phyloP scores from a whole-genome alignment of 2,113 vertebrate species.

The Hiodon tergisus region DNA sequence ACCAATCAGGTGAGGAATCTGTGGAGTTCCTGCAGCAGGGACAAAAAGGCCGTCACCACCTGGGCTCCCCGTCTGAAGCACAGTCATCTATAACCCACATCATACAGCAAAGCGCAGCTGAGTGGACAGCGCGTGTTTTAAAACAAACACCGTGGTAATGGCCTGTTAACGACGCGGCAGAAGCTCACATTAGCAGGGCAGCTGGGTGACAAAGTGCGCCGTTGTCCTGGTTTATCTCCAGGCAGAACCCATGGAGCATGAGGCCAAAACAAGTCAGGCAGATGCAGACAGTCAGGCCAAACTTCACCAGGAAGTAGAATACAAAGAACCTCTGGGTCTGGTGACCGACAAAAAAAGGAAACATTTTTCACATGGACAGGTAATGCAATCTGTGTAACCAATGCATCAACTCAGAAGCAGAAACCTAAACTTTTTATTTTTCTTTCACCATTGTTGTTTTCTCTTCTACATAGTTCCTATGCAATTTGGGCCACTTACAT shows the following conservation, averaged over 20 bases:
- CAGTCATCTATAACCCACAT: neutral
- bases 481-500: too few relatives aligned
- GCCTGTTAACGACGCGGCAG: neutral
- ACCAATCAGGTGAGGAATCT: constrained; percentile 28
- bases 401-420: neutral
- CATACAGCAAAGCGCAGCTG: neutral
- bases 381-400: neutral
- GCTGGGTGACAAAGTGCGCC: constrained; percentile 24
- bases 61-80: too few relatives aligned
- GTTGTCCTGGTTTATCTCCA: constrained; percentile 29
- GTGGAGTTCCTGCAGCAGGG: constrained; percentile 17
- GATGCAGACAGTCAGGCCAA: constrained; percentile 27
- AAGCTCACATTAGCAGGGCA: constrained; percentile 23
- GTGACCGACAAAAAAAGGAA: neutral
- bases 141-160: neutral
- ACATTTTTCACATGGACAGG: neutral
- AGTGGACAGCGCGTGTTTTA: neutral
- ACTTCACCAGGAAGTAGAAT: constrained; percentile 38
- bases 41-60: neutral
- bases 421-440: neutral
- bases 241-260: constrained; percentile 36
- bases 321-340: constrained; percentile 32
- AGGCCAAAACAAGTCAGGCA: constrained; percentile 36
- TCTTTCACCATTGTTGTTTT: too few relatives aligned
- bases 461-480: too few relatives aligned